Conservation (phyloP, 1,140 invertebrate genomes). For the Drosophila pruinosa region DNA sequence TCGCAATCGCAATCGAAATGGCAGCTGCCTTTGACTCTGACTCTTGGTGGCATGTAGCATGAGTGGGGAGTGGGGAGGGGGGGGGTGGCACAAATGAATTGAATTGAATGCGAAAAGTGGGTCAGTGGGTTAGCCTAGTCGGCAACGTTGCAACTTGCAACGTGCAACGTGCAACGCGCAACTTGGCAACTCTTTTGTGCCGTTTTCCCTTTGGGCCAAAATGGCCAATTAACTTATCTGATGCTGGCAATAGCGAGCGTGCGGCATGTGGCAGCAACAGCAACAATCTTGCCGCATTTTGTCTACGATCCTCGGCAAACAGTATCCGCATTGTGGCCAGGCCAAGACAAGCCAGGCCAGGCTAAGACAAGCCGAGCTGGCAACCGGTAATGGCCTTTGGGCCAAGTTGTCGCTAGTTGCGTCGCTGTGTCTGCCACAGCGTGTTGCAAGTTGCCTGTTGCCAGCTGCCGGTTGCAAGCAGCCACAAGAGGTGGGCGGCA, state of each 20-base stretch:
- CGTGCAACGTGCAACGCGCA: not conserved
- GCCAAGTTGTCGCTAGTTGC: constrained; percentile 28
- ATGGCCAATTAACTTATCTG: constrained; percentile 78
- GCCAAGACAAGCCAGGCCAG: constrained; percentile 28
- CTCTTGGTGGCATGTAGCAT: constrained; percentile 12
- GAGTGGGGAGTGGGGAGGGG: not conserved
- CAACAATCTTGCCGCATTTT: constrained; percentile 28
- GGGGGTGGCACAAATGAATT: not conserved
- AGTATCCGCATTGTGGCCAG: constrained; percentile 53
- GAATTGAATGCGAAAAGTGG: constrained; percentile 56
- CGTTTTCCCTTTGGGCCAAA: constrained; percentile 75
- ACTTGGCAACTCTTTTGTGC: constrained; percentile 12
- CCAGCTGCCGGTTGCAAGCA: not conserved
- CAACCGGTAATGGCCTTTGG: constrained; percentile 33
- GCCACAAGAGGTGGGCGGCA: not conserved
- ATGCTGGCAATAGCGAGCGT: constrained; percentile 32
- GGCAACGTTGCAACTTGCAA: constrained; percentile 29
- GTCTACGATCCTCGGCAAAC: constrained; percentile 55
- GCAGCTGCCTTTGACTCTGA: not conserved
- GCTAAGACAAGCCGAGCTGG: constrained; percentile 19
- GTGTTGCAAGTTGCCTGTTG: not conserved
- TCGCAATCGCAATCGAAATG: constrained; percentile 9
- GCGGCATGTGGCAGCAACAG: constrained; percentile 5
- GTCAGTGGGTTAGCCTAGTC: constrained; percentile 60
- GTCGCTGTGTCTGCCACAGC: constrained; percentile 33